A percentile compares a stretch with the other conserved stretches of the same genome.
Conservation (phyloP, 2,113 vertebrate species). For the Collichthys lucidus region DNA sequence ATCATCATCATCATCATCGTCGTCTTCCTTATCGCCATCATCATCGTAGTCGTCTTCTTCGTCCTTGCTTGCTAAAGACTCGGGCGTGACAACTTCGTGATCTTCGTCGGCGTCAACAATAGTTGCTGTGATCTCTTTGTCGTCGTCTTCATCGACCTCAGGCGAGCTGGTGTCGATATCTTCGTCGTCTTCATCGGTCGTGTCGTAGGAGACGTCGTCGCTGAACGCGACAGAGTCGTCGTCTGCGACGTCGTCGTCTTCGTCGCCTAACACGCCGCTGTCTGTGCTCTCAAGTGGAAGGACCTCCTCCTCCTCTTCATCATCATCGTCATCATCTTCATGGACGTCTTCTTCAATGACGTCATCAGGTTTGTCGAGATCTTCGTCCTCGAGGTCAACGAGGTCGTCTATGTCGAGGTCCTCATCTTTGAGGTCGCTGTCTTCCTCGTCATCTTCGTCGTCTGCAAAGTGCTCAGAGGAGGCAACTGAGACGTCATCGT, state of each 20-base stretch:
- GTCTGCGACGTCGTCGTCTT: conserved; percentile 55
- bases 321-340: conserved; percentile 6
- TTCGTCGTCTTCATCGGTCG: conserved; percentile 50
- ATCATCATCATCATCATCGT: conserved; percentile 28
- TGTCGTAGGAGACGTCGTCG: conserved; percentile 40
- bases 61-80: conserved; percentile 16
- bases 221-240: conserved; percentile 47
- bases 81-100: conserved; percentile 2
- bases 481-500: conserved; percentile 61
- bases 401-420: conserved; percentile 20
- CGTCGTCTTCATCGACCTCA: conserved; percentile 43
- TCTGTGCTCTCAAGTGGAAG: conserved; percentile 49
- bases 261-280: conserved; percentile 69
- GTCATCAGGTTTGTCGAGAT: conserved; percentile 30
- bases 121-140: conserved; percentile 6
- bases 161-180: conserved; percentile 43
- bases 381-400: neutral
- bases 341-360: conserved; percentile 27
- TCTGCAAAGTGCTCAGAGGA: conserved; percentile 78
- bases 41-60: conserved; percentile 24
- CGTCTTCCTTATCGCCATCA: conserved; percentile 33
- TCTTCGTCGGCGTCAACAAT: conserved; percentile 9
- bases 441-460: conserved; percentile 73
- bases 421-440: conserved; percentile 30
- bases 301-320: conserved; percentile 17